Percentiles rank a stretch among this genome's conserved stretches.
Evolutionary conservation across 2,888 invertebrate genomes (phyloP).

Genomic region (Eristalis tenax): DNA sequence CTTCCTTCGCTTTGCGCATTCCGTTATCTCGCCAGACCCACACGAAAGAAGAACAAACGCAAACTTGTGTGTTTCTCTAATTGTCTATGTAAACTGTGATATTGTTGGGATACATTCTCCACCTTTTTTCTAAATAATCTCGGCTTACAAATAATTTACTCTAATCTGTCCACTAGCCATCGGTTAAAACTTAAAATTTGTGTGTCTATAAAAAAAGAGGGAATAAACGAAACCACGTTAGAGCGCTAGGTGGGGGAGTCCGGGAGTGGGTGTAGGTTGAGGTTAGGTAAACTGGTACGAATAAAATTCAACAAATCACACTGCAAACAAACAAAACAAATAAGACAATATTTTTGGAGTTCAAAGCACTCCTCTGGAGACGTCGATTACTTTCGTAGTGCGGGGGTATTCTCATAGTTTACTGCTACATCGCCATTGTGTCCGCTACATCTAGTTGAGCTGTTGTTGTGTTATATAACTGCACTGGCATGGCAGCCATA

Average conservation of each 20-base stretch:
- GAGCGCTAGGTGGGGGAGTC: background rate
- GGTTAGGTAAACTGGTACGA: background rate
- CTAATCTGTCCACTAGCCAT: conserved; percentile 19
- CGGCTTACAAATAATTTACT: conserved; percentile 35
- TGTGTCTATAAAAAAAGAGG: background rate
- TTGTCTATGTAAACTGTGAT: conserved; percentile 48
- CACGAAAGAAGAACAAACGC: background rate
- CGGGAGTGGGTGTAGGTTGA: background rate
- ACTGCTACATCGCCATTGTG: background rate
- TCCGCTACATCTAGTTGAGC: conserved; percentile 44
- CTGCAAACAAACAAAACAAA: conserved; percentile 28
- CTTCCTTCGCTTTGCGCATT: too few relatives aligned
- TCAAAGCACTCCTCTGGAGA: conserved; percentile 17
- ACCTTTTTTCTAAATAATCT: conserved; percentile 10
- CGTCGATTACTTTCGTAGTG: conserved; percentile 6
- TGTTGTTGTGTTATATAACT: conserved; percentile 26
- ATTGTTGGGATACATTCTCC: conserved; percentile 30
- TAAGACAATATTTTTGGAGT: conserved; percentile 1
- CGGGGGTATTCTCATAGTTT: background rate
- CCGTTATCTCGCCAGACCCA: too few relatives aligned
- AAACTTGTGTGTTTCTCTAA: conserved; percentile 39
- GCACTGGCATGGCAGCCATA: conserved; percentile 12
- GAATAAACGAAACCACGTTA: background rate
- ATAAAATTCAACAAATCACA: conserved; percentile 30
- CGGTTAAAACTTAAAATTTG: background rate